A percentile compares a stretch with the other conserved stretches of the same genome.
These are phyloP conservation scores for Diabrotica undecimpunctata DNA, from an alignment of 1,140 invertebrate genomes.

Conservation along the genomic window DNA sequence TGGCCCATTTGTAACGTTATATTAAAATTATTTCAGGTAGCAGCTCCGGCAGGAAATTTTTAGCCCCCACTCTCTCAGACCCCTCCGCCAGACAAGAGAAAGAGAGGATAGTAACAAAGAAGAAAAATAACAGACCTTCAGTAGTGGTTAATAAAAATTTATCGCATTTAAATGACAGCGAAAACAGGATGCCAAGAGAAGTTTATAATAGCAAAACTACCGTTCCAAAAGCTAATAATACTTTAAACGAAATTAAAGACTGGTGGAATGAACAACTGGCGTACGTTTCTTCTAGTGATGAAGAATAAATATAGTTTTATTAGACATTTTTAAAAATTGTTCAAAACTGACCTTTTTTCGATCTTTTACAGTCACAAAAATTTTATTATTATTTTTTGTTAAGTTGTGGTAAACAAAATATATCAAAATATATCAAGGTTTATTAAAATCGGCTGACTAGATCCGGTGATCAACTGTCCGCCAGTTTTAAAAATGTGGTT, in stretches of 20 bases:
- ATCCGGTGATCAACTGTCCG: too few relatives aligned
- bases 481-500: too few relatives aligned
- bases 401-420: too few relatives aligned
- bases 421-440: too few relatives aligned
- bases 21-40: conserved; percentile 50
- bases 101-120: conserved; percentile 61
- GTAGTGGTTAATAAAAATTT: conserved; percentile 44
- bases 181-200: conserved; percentile 42
- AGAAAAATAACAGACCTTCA: conserved; percentile 62
- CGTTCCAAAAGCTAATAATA: conserved; percentile 43
- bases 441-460: too few relatives aligned
- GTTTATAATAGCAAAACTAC: conserved; percentile 43
- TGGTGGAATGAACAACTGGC: conserved; percentile 47
- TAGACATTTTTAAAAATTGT: too few relatives aligned
- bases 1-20: too few relatives aligned
- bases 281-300: conserved; percentile 45
- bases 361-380: too few relatives aligned
- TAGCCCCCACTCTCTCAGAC: conserved; percentile 85
- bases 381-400: too few relatives aligned
- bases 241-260: conserved; percentile 44
- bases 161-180: conserved; percentile 40
- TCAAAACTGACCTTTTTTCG: too few relatives aligned
- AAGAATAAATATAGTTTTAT: conserved; percentile 34
- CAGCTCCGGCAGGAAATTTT: conserved; percentile 74
- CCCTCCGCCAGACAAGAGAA: conserved; percentile 74